phyloP scores from a whole-genome alignment of 1,140 invertebrate genomes.

The Euglossa dilemma region DNA sequence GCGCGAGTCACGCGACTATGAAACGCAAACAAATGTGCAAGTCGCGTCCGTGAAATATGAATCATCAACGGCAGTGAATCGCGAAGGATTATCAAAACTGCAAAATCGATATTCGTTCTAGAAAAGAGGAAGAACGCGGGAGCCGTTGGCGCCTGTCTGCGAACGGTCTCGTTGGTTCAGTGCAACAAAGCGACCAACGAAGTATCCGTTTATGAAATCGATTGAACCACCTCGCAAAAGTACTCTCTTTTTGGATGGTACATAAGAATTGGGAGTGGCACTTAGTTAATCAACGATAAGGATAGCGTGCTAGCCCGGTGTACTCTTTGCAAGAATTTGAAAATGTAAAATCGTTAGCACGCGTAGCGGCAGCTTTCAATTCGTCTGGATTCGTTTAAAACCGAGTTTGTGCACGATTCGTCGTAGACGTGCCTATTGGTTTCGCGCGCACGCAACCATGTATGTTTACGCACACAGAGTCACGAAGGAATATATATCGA shows the following conservation, averaged over 20 bases:
- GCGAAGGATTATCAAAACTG: conserved; percentile 43
- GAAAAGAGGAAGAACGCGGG: conserved; percentile 57
- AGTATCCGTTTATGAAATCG: conserved; percentile 53
- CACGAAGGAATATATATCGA: conserved; percentile 61
- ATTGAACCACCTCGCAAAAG: conserved; percentile 56
- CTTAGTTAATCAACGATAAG: neutral
- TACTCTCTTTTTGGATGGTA: conserved; percentile 28
- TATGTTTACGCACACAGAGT: conserved; percentile 4
- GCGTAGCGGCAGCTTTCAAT: conserved; percentile 33
- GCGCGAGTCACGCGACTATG: conserved; percentile 14
- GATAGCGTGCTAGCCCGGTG: neutral
- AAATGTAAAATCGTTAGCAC: neutral
- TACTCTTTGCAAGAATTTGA: neutral
- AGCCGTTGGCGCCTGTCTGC: conserved; percentile 58
- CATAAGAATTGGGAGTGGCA: conserved; percentile 50
- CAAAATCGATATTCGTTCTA: conserved; percentile 67
- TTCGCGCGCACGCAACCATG: conserved; percentile 13
- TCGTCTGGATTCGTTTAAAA: conserved; percentile 23
- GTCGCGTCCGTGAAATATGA: conserved; percentile 34
- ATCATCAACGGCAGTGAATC: conserved; percentile 38
- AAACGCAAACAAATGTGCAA: conserved; percentile 10
- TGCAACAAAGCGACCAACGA: conserved; percentile 15
- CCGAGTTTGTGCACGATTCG: neutral
- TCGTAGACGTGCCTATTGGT: neutral
- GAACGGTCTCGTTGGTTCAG: conserved; percentile 35